Evolutionary conservation across 2,797 vertebrate genomes (phyloP), one percentile per base, ranked within the genome.

Genomic region (Neomorphus geoffroyi): DNA sequence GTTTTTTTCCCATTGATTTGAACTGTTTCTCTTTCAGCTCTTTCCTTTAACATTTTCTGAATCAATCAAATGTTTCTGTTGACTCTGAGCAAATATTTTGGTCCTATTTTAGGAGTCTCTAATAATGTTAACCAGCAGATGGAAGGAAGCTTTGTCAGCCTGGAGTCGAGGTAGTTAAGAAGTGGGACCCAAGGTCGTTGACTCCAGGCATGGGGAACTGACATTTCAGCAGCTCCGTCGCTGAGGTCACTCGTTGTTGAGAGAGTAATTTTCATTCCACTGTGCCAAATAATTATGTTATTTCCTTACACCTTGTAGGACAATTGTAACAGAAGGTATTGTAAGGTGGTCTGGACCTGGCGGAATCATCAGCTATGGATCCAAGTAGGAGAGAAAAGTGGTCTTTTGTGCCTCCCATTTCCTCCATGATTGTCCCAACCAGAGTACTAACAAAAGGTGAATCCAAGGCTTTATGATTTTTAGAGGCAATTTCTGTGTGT

Each of bases 1-100:
- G 12, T 0, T 10, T 61, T 85, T 67, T 64, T 57, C 21, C 35
- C 14, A 46, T 11, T 1, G 2, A 3, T 39, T 16, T 56, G 51
- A 77, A 41, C 6, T 48, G 85, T 32, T 83, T 61, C 21, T 45
- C 37, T 70, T 86, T 7, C 2, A 74, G 6, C 13, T 43, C 7
- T 67, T 27, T 78, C 57, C 15, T 30, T 83, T 69, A 69, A 65
- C 5, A 21, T 61, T 67, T 80, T 39, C 22, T 58, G 23, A 17
- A 54, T 84, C 8, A 28, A 22, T 23, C 24, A 70, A 86, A 30
- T 18, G 33, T 43, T 75, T 56, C 18, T 10, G 3, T 43, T 90
- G 56, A 48, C 23, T 74, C 33, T 71, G 11, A 82, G 75, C 13
- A 89, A 89, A 54, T 64, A 80, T 64, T 48, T 73, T 2, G 2